Evolutionary conservation across 2,888 invertebrate species (phyloP).

Genomic region (Epistrophe grossulariae): DNA sequence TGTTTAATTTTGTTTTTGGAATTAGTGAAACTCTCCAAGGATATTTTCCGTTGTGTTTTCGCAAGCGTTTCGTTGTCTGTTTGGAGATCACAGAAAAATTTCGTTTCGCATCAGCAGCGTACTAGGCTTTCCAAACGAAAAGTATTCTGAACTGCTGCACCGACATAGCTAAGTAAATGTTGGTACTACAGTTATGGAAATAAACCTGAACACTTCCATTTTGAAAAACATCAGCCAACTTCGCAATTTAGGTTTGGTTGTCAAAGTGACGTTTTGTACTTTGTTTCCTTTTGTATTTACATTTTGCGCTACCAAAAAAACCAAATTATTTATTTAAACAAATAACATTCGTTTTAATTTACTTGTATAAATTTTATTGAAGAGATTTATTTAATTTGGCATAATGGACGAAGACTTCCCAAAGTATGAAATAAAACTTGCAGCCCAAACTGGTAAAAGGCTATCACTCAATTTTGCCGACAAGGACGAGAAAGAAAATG

Average conservation of each 20-base stretch:
- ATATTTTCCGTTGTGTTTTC: too few species aligned
- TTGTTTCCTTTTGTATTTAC: not conserved
- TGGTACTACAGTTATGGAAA: not conserved
- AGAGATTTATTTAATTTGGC: not conserved
- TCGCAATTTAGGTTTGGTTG: not conserved
- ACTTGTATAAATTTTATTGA: not conserved
- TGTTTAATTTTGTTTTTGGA: too few species aligned
- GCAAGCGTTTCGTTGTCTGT: too few species aligned
- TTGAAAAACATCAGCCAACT: not conserved
- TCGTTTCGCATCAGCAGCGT: too few species aligned
- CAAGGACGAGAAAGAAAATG: conserved; percentile 66
- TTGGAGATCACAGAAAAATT: too few species aligned
- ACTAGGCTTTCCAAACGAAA: too few species aligned
- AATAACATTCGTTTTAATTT: not conserved
- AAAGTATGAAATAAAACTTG: not conserved
- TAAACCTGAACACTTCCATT: not conserved
- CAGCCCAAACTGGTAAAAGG: conserved; percentile 13
- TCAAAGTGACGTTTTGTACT: conserved; percentile 9
- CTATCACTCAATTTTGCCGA: conserved; percentile 53
- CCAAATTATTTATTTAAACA: not conserved
- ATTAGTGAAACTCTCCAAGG: too few species aligned
- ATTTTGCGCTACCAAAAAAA: not conserved
- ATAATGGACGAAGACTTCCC: conserved; percentile 22
- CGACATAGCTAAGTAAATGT: too few species aligned
- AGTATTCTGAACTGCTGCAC: too few species aligned